Conservation (phyloP, 2,113 vertebrate species). For the Capreolus pygargus region DNA sequence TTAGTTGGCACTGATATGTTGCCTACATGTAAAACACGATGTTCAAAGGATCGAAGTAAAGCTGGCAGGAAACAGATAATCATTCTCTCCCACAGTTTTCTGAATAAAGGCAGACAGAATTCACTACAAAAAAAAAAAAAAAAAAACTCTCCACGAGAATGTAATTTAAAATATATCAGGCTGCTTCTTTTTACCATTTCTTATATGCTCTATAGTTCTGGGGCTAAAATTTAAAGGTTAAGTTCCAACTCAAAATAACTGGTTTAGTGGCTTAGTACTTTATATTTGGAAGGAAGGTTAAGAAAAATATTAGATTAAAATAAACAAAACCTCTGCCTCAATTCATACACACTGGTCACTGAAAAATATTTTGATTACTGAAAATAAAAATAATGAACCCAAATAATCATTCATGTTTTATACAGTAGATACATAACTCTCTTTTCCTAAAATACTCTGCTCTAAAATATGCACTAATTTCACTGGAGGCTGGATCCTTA, state of each 20-base stretch:
- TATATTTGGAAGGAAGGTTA: not conserved
- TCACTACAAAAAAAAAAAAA: too few species aligned
- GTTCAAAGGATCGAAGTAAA: not conserved
- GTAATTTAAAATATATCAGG: not conserved
- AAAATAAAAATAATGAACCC: not conserved
- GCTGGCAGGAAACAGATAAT: not conserved
- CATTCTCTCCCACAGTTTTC: not conserved
- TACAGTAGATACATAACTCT: not conserved
- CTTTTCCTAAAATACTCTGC: not conserved
- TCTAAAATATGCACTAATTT: not conserved
- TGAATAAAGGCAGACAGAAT: not conserved
- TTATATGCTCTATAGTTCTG: not conserved
- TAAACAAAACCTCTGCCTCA: not conserved
- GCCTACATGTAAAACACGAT: not conserved
- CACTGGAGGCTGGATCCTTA: not conserved
- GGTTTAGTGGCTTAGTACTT: not conserved
- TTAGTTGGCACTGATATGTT: not conserved
- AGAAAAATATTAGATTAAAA: not conserved
- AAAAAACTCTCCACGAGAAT: not conserved
- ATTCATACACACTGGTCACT: not conserved
- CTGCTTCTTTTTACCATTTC: not conserved
- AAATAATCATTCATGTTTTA: not conserved
- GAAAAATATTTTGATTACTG: not conserved
- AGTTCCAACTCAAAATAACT: constrained; percentile 18
- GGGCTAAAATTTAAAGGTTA: not conserved